phyloP scores from a whole-genome alignment of 2,888 invertebrate species.

The Heliconius ethilla region DNA sequence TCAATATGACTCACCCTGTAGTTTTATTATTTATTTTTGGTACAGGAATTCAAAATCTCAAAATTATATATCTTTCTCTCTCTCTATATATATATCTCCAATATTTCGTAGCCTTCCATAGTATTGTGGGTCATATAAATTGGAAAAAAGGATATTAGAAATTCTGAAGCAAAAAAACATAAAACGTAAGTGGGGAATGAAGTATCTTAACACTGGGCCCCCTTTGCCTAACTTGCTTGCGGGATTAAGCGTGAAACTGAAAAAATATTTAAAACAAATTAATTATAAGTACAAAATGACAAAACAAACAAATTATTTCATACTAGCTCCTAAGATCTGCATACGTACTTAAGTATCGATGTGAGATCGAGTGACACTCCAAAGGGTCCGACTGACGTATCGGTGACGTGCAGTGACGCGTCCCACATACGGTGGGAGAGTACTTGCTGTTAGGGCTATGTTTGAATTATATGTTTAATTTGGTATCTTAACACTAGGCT shows the following conservation, averaged over 20 bases:
- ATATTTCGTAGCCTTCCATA: too few species aligned
- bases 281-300: neutral
- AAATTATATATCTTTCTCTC: too few species aligned
- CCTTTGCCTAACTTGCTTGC: neutral
- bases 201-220: neutral
- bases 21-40: too few species aligned
- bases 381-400: constrained; percentile 31
- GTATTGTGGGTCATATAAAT: too few species aligned
- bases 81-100: too few species aligned
- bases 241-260: neutral
- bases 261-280: neutral
- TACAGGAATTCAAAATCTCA: neutral
- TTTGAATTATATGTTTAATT: neutral
- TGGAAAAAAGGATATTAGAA: too few species aligned
- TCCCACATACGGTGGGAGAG: constrained; percentile 37
- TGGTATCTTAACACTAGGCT: neutral
- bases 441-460: constrained; percentile 39
- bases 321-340: constrained; percentile 5
- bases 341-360: constrained; percentile 7
- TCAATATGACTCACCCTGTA: too few species aligned
- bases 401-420: constrained; percentile 37
- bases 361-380: constrained; percentile 22
- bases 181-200: neutral
- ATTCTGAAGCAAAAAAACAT: too few species aligned
- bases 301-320: neutral